phyloP scores from a whole-genome alignment of 2,888 invertebrate genomes.

The Cryptocephalus moraei region DNA sequence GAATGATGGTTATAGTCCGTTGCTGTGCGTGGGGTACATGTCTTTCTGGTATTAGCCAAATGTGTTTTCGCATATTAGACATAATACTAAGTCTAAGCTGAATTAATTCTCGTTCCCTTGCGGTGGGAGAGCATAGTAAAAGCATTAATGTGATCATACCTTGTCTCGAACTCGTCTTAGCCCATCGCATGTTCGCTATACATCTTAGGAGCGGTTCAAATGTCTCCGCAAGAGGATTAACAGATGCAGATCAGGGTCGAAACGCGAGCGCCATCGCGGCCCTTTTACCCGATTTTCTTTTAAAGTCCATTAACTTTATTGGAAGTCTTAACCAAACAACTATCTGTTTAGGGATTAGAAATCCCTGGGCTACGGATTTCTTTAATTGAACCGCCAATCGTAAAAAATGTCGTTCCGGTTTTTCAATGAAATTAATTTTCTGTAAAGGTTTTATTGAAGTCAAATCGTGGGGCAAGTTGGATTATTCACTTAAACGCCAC shows the following conservation, averaged over 20 bases:
- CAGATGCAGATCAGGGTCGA: slow-evolving; percentile 32
- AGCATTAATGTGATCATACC: slow-evolving; percentile 40
- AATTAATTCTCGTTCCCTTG: slow-evolving; percentile 36
- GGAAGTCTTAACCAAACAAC: slow-evolving; percentile 10
- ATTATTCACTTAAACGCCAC: too few species aligned
- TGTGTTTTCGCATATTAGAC: slow-evolving; percentile 38
- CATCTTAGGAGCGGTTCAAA: slow-evolving; percentile 35
- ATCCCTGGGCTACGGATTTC: neutral
- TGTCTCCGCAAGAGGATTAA: slow-evolving; percentile 39
- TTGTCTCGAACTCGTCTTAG: slow-evolving; percentile 36
- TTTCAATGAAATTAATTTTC: neutral
- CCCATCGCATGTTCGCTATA: slow-evolving; percentile 31
- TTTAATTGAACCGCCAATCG: neutral
- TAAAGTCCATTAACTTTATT: slow-evolving; percentile 14
- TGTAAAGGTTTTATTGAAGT: too few species aligned
- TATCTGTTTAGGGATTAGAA: slow-evolving; percentile 8
- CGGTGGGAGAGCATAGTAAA: slow-evolving; percentile 36
- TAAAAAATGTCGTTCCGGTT: neutral
- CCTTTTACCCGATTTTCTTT: slow-evolving; percentile 8
- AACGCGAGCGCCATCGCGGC: slow-evolving; percentile 2
- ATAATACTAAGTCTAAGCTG: slow-evolving; percentile 35
- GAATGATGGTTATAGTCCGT: too few species aligned
- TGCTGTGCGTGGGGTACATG: slow-evolving; percentile 12
- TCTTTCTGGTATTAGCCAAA: slow-evolving; percentile 31
- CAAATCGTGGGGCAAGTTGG: too few species aligned